Base-by-base conservation (phyloP, 2,888 invertebrate species). In the Meliscaeva auricollis region DNA sequence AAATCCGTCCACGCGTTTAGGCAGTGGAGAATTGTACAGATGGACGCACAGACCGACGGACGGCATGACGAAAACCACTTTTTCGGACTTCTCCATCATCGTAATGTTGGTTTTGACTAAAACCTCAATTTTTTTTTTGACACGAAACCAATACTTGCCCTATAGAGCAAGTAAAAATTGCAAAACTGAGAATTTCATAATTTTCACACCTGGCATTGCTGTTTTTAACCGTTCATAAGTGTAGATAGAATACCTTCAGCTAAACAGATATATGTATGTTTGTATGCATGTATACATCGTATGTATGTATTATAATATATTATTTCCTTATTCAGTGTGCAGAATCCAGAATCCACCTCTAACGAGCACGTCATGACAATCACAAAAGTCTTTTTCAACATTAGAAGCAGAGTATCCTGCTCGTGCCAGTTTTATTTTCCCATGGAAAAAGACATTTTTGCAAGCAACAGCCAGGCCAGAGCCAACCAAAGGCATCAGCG, bases 301-400 rank as follows among this genome's bases (percentile, higher is more conserved):
- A n/a, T 15, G 30, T 30, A 35, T 58, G 35, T 17, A 58, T 15
- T 44, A 41, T 62, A 62, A 62, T 44, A 62, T 62, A 69, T 69
- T 20, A 38, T 50, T 22, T 77, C 41, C 62, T 80, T 73, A 56
- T 73, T 69, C 73, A 85, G 80, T 76, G 79, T 73, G 66, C 68
- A 85, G 80, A 81, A 80, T 80, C 70, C 68, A 85, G 80, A 81
- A 80, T 80, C 70, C 46, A 76, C 72, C 80, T 85, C 72, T 85
- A 80, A 85, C 80, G 85, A 85, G 85, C 85, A 85, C 85, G 80
- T 81, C 85, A 85, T 85, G 80, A 85, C 80, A 85, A 81, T 76
- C 74, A 70, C 50, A 79, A 83, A 82, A 54, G 52, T 74, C 72
- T 72, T 73, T 38, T 50, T 20, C 26, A 58, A 58, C 79, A 84